A percentile compares a stretch with the other conserved stretches of the same genome.
These are phyloP conservation scores for Folsomia candida DNA, from an alignment of 2,888 invertebrate genomes.

Conservation along the genomic window DNA sequence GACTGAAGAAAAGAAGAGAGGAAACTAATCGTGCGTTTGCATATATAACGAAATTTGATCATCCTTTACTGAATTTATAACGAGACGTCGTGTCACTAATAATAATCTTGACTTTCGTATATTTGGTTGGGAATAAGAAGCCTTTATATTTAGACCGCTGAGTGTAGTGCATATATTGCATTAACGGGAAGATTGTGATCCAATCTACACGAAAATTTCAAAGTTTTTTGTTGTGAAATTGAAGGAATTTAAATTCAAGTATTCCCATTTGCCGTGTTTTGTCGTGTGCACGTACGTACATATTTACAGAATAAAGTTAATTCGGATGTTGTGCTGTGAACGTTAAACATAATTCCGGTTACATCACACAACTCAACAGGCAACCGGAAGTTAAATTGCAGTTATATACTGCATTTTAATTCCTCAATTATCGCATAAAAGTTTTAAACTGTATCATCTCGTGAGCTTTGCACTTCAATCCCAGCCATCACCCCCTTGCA, in stretches of 20 bases:
- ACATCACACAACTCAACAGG: neutral
- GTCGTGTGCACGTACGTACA: neutral
- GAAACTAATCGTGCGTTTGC: neutral
- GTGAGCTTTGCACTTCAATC: neutral
- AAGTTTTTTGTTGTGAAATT: neutral
- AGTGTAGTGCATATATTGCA: neutral
- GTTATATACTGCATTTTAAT: neutral
- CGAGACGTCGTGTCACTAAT: neutral
- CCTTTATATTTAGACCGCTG: neutral
- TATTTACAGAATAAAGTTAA: neutral
- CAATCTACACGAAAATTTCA: neutral
- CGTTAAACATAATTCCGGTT: neutral
- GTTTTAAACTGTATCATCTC: neutral
- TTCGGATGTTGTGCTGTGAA: neutral
- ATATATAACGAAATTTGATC: neutral
- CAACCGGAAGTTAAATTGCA: neutral
- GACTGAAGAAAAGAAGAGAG: too few relatives aligned
- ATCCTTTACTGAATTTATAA: neutral
- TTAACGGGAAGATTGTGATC: neutral
- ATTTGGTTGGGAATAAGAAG: neutral
- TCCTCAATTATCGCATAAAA: neutral
- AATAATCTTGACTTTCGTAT: neutral
- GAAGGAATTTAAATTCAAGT: too few relatives aligned
- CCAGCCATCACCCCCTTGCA: neutral
- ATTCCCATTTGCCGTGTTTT: neutral